phyloP scores from a whole-genome alignment of 2,113 vertebrate species.

The Dipodomys ordii region DNA sequence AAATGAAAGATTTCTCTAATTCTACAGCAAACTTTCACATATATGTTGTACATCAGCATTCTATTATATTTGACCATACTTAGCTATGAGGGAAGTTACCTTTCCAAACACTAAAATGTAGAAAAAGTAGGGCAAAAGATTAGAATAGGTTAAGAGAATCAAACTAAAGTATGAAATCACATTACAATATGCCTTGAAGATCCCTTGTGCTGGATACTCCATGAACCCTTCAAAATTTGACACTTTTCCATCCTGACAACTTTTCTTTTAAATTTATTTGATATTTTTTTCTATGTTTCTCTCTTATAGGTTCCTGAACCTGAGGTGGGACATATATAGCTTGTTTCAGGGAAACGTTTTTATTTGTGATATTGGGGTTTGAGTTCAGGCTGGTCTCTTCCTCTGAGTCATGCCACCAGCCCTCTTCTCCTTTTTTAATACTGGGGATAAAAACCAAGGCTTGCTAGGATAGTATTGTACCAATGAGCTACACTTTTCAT shows the following conservation, averaged over 20 bases:
- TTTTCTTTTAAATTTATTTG: conserved; percentile 38
- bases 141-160: background rate
- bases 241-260: background rate
- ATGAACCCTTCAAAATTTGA: background rate
- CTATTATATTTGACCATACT: background rate
- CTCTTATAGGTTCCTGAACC: background rate
- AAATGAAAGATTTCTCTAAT: background rate
- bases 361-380: too few relatives aligned
- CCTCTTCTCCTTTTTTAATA: background rate
- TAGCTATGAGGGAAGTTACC: background rate
- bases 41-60: background rate
- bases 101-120: background rate
- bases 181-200: background rate
- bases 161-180: background rate
- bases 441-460: background rate
- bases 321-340: background rate
- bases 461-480: background rate
- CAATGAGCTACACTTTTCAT: background rate
- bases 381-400: too few relatives aligned
- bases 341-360: background rate
- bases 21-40: background rate
- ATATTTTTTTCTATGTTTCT: background rate
- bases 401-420: too few relatives aligned
- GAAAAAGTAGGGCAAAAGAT: background rate
- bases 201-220: background rate